phyloP scores from a whole-genome alignment of 2,888 invertebrate species.

The Rhagonycha fulva region DNA sequence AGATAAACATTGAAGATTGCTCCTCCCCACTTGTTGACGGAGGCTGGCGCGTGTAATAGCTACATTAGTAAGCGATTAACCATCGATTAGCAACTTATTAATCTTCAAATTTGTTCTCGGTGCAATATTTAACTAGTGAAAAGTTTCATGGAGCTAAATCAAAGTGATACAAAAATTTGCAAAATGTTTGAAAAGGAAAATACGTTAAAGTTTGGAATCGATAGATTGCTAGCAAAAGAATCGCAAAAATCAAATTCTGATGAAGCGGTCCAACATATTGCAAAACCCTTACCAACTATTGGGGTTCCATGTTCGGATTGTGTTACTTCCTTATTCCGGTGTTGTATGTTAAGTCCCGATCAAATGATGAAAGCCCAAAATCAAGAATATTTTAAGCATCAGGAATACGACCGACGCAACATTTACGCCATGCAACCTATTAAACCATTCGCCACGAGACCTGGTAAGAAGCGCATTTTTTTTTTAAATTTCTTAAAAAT shows the following conservation, averaged over 20 bases:
- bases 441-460: slow-evolving; percentile 53
- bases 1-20: slow-evolving; percentile 36
- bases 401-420: slow-evolving; percentile 17
- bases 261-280: slow-evolving; percentile 21
- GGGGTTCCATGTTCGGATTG: slow-evolving; percentile 65
- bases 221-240: slow-evolving; percentile 66
- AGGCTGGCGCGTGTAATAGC: slow-evolving; percentile 35
- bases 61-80: slow-evolving; percentile 36
- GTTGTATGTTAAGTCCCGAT: slow-evolving; percentile 57
- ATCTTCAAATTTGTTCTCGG: background rate
- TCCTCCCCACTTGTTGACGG: slow-evolving; percentile 37
- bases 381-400: slow-evolving; percentile 23
- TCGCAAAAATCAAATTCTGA: slow-evolving; percentile 9
- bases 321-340: slow-evolving; percentile 67
- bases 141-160: background rate
- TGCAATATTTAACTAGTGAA: background rate
- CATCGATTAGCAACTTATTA: slow-evolving; percentile 33
- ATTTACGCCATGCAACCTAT: slow-evolving; percentile 51
- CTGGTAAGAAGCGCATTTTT: slow-evolving; percentile 36
- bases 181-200: slow-evolving; percentile 6
- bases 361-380: slow-evolving; percentile 12
- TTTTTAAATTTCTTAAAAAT: too few species aligned
- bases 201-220: slow-evolving; percentile 70
- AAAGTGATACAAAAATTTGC: background rate
- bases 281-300: slow-evolving; percentile 48